Evolutionary conservation across 2,113 vertebrate genomes (phyloP), one percentile per base, ranked within the genome.

Genomic region (Condylura cristata): DNA sequence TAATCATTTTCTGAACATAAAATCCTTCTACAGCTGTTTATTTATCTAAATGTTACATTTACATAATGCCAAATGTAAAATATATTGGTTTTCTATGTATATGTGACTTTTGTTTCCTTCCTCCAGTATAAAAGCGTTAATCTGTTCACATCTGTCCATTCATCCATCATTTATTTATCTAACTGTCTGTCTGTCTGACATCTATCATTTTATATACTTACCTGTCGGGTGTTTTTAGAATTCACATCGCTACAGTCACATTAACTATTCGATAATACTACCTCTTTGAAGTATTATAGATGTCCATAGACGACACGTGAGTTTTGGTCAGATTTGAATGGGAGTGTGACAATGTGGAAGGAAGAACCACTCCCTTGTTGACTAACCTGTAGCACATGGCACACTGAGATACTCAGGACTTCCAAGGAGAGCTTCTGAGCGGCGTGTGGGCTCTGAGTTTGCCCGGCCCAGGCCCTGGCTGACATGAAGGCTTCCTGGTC

Each of bases 1-100:
- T 82, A 78, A 85, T 82, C 5, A 85, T 81, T 72, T 94, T 51
- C 12, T 53, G 51, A 63, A 58, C 17, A 30, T 51, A 79, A 20
- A 76, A 68, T 79, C 16, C 51, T 90, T 63, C 65, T 90, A 83
- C 63, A 46, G 39, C n/a, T 94, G 20, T 86, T 93, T 51, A 79
- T 75, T 78, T 81, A 61, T 89, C 26, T 74, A 93, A 95, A 95
- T 93, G 66, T 92, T 91, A 79, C 80, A 90, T 95, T 96, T 95
- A 51, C 82, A 83, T 85, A 95, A 89, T 41, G 3, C 3, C 76
- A 11, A 10, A 44, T 90, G 66, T 81, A 88, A 66, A 95, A 61
- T 32, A 14, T 22, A 79, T 51, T 93, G 32, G 65, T 94, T 63
- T 70, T 61, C 70, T 68, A 61, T 8, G n/a, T 16, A n/a, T 82